Percentiles rank a stretch among this genome's conserved stretches.
These are phyloP conservation scores for Macrotis lagotis DNA, from an alignment of 2,113 vertebrate species.

Conservation along the genomic window DNA sequence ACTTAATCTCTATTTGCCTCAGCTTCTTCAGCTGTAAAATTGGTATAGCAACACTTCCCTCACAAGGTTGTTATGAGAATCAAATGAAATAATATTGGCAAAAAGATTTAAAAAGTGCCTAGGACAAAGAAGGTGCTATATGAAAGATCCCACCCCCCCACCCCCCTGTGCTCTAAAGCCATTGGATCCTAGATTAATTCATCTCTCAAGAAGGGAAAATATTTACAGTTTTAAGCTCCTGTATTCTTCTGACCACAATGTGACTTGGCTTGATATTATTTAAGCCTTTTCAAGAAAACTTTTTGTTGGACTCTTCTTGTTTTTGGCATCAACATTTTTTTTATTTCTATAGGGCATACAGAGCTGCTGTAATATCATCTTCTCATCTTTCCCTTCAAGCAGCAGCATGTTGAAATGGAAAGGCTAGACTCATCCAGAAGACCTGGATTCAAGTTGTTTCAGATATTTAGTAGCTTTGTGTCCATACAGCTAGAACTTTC, in stretches of 20 bases:
- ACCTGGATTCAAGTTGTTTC: not conserved
- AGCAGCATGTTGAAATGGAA: not conserved
- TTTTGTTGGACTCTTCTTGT: not conserved
- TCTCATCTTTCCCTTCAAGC: not conserved
- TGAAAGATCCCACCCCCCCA: not conserved
- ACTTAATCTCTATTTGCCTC: not conserved
- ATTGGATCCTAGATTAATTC: not conserved
- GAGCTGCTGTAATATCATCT: not conserved
- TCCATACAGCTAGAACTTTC: not conserved
- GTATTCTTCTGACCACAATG: not conserved
- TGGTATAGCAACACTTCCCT: not conserved
- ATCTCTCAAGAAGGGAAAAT: not conserved
- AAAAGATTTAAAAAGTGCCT: not conserved
- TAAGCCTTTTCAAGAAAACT: not conserved
- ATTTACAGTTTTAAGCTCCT: not conserved
- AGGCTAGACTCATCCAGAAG: not conserved
- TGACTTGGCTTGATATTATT: not conserved
- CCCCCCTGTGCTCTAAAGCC: not conserved
- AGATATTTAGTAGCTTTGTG: not conserved
- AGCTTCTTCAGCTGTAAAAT: not conserved
- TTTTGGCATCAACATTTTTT: not conserved
- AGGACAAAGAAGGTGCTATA: not conserved
- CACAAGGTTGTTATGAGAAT: not conserved
- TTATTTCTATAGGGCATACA: not conserved
- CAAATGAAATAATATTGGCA: not conserved